Base-by-base conservation (phyloP, 2,888 invertebrate species). In the Tiphia femorata region DNA sequence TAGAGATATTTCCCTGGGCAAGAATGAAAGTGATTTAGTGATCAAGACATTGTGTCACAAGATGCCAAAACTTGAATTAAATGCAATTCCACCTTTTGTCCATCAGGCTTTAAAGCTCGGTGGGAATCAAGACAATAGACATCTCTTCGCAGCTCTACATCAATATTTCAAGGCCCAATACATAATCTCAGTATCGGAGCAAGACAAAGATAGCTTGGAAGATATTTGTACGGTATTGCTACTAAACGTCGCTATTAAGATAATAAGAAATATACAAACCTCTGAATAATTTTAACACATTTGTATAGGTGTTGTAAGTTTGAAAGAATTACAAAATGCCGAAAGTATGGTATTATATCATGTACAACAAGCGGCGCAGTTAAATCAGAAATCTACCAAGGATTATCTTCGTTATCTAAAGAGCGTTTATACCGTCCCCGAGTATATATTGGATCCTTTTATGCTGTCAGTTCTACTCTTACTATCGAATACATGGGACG, bases 101-200 rank as follows among this genome's bases (percentile, higher is more conserved):
- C 89, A 91, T 81, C 91, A 92, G 68, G 75, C 91, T 42, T 79
- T 92, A n/a, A 87, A 85, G 50, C 81, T 91, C 33, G 88, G 88
- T 67, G 81, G 82, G 41, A 78, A 84, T 49, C 81, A 84, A 48
- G 85, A 84, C 64, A 65, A 82, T 58, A 60, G 84, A 76, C 79
- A 85, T 49, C 81, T 88, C 0, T 77, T 88, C 29, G 75, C 86
- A 35, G 83, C 85, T 0, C 72, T 88, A 14, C 84, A 85, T 14
- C 84, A 84, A 62, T 88, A 87, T 71, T 88, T 88, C 66, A 71
- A 84, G 48, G 70, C 79, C 8, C 79, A 79, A 46, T 86, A 86
- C 53, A 79, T 53, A 0, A 64, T 59, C 48, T 60, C 64, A 29
- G 38, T 21, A 0, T 44, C 51, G 2, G 35, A 59, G 1, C 56